Percentiles rank a stretch among this genome's conserved stretches.
Conservation (phyloP, 2,797 vertebrate genomes). For the Emydoidea blandingii region DNA sequence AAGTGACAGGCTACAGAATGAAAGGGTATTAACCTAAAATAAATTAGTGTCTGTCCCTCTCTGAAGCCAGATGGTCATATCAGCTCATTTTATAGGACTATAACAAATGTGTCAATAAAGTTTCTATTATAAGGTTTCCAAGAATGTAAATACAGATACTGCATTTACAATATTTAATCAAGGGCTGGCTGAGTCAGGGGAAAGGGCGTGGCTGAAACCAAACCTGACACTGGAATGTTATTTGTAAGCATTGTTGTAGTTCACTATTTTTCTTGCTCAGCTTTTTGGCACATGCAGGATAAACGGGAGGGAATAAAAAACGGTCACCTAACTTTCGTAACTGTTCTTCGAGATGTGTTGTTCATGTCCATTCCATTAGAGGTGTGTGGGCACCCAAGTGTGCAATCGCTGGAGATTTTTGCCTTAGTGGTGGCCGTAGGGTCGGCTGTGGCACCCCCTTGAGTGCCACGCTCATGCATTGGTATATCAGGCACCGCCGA, state of each 20-base stretch:
- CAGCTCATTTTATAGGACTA: neutral
- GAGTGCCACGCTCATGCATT: no score
- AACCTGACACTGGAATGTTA: neutral
- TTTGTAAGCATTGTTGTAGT: neutral
- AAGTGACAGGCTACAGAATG: neutral
- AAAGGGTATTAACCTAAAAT: constrained; percentile 16
- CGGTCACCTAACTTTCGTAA: no score
- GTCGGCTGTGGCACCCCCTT: no score
- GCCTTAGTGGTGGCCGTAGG: no score
- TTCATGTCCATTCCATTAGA: no score
- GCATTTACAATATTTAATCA: neutral
- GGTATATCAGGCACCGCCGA: no score
- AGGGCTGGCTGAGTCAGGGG: neutral
- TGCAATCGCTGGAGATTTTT: no score
- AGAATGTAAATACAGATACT: constrained; percentile 24
- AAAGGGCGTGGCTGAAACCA: neutral
- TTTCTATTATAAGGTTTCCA: constrained; percentile 5
- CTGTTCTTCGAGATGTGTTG: no score
- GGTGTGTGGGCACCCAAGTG: no score
- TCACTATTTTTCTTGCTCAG: neutral
- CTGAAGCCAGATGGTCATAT: constrained; percentile 17
- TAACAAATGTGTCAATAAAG: constrained; percentile 37
- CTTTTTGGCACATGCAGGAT: neutral
- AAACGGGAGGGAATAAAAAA: neutral
- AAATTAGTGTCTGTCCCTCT: constrained; percentile 34